Evolutionary conservation across 2,888 invertebrate species (phyloP).

Genomic region (Galerucella calmariensis): DNA sequence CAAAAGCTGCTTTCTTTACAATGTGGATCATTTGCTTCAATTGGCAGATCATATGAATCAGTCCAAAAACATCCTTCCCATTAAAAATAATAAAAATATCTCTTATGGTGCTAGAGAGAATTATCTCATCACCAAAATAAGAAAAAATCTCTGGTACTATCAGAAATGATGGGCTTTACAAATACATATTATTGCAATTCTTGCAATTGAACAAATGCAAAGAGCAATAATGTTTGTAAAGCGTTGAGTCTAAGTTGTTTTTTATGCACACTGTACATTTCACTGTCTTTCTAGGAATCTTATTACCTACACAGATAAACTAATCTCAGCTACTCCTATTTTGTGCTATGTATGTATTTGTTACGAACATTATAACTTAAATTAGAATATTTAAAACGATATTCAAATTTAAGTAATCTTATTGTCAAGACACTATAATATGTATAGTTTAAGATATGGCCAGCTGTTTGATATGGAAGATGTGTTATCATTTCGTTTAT

Average conservation of each 20-base stretch:
- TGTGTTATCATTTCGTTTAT: no score
- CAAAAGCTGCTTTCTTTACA: no score
- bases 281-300: conserved; percentile 12
- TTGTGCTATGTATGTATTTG: conserved; percentile 28
- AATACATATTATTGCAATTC: neutral
- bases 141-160: neutral
- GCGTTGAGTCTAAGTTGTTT: neutral
- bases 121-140: neutral
- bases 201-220: neutral
- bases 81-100: neutral
- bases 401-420: neutral
- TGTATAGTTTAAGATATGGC: neutral
- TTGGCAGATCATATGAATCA: neutral
- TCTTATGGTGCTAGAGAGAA: neutral
- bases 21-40: no score
- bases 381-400: conserved; percentile 7
- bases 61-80: neutral
- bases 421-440: neutral
- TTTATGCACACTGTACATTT: conserved; percentile 22
- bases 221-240: neutral
- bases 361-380: conserved; percentile 9
- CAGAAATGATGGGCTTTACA: neutral
- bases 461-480: no score
- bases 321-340: conserved; percentile 32
- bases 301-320: conserved; percentile 16